Evolutionary conservation across 2,888 invertebrate species (phyloP).

Genomic region (Andrena fulva): DNA sequence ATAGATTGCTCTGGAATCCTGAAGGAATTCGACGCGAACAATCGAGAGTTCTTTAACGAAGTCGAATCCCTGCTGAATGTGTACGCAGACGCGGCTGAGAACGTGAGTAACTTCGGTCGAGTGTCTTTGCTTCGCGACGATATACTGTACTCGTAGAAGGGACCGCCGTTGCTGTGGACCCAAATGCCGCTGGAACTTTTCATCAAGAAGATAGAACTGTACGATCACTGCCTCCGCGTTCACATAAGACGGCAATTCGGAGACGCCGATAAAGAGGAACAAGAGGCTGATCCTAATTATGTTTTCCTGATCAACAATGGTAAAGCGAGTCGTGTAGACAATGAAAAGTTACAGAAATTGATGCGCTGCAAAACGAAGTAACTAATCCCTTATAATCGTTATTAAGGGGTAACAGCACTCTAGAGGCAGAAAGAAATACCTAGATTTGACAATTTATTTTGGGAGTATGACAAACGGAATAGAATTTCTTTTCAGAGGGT

Average conservation of each 20-base stretch:
- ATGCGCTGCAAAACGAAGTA: conserved; percentile 72
- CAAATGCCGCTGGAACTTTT: conserved; percentile 80
- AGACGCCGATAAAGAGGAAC: conserved; percentile 39
- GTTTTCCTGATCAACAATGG: conserved; percentile 63
- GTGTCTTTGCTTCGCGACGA: background rate
- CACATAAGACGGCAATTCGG: conserved; percentile 78
- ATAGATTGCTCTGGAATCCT: conserved; percentile 45
- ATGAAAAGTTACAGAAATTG: conserved; percentile 72
- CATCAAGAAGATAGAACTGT: conserved; percentile 79
- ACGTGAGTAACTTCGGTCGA: conserved; percentile 68
- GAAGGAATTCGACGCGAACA: conserved; percentile 48
- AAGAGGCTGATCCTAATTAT: conserved; percentile 68
- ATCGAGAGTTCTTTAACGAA: conserved; percentile 72
- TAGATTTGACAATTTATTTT: no score
- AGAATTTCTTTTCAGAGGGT: no score
- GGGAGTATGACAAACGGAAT: no score
- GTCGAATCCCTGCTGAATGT: conserved; percentile 74
- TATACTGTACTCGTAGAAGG: conserved; percentile 72
- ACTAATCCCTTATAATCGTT: conserved; percentile 12
- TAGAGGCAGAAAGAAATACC: no score
- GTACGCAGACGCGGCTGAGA: conserved; percentile 76
- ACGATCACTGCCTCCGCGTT: conserved; percentile 76
- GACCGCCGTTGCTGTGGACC: conserved; percentile 76
- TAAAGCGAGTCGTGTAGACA: conserved; percentile 65
- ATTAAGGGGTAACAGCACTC: background rate